phyloP scores from a whole-genome alignment of 2,888 invertebrate genomes.

The Mycalesis mineus region DNA sequence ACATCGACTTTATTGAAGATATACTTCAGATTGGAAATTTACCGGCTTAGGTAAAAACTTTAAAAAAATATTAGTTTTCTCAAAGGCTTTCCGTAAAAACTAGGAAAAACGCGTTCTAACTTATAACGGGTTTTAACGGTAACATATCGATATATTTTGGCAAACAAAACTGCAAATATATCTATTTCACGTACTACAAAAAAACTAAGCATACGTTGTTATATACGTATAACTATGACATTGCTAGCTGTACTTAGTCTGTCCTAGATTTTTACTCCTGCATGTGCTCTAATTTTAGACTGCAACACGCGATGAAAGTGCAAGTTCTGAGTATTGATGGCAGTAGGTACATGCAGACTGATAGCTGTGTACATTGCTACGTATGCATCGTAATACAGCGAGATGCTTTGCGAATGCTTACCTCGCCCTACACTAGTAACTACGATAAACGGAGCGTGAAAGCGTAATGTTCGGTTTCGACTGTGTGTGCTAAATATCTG shows the following conservation, averaged over 20 bases:
- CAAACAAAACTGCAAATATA: too few relatives aligned
- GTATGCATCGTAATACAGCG: background rate
- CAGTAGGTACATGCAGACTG: background rate
- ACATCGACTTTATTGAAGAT: too few relatives aligned
- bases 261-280: background rate
- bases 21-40: too few relatives aligned
- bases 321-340: conserved; percentile 6
- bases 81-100: too few relatives aligned
- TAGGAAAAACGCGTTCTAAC: too few relatives aligned
- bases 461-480: background rate
- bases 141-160: too few relatives aligned
- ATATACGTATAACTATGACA: too few relatives aligned
- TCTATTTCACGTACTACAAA: too few relatives aligned
- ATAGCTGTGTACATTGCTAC: background rate
- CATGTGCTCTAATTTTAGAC: conserved; percentile 1
- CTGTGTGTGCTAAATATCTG: background rate
- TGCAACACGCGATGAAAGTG: background rate
- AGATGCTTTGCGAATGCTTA: background rate
- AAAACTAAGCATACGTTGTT: too few relatives aligned
- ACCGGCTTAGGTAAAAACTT: too few relatives aligned
- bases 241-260: background rate
- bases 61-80: too few relatives aligned
- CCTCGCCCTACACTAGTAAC: background rate
- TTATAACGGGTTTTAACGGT: too few relatives aligned
- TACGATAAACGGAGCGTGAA: background rate